These are phyloP conservation scores for Strigamia maritima DNA, from an alignment of 2,888 invertebrate genomes.

Conservation along the genomic window DNA sequence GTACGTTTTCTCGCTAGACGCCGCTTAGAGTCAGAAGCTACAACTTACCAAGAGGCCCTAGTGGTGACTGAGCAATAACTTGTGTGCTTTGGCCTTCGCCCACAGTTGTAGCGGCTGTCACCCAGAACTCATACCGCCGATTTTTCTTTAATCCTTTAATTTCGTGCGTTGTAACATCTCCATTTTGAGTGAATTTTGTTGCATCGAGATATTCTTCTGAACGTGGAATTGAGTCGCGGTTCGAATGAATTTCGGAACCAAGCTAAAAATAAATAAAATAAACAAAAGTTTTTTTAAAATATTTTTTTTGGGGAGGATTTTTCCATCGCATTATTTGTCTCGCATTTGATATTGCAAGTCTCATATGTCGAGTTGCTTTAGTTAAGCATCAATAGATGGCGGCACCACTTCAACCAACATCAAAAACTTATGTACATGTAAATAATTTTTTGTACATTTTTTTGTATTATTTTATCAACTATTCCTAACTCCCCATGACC, in stretches of 20 bases:
- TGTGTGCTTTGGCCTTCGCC: constrained; percentile 40
- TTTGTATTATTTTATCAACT: no score
- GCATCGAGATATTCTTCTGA: constrained; percentile 39
- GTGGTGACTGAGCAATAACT: constrained; percentile 39
- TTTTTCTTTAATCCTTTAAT: constrained; percentile 38
- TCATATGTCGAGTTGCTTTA: no score
- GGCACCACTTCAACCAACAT: neutral
- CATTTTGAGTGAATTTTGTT: constrained; percentile 24
- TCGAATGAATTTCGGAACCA: constrained; percentile 28
- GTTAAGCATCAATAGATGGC: neutral
- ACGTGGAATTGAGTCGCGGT: constrained; percentile 19
- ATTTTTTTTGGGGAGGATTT: no score
- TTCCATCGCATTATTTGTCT: no score
- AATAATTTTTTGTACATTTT: no score
- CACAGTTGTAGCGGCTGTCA: constrained; percentile 39
- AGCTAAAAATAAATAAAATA: constrained; percentile 26
- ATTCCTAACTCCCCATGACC: no score
- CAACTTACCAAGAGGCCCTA: constrained; percentile 38
- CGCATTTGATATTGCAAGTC: no score
- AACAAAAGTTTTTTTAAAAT: neutral
- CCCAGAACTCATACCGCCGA: constrained; percentile 42
- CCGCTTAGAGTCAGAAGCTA: neutral
- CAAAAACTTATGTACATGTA: no score
- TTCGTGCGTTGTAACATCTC: constrained; percentile 36
- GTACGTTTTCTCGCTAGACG: neutral